phyloP scores from a whole-genome alignment of 2,888 invertebrate genomes.

The Ctena decussata region DNA sequence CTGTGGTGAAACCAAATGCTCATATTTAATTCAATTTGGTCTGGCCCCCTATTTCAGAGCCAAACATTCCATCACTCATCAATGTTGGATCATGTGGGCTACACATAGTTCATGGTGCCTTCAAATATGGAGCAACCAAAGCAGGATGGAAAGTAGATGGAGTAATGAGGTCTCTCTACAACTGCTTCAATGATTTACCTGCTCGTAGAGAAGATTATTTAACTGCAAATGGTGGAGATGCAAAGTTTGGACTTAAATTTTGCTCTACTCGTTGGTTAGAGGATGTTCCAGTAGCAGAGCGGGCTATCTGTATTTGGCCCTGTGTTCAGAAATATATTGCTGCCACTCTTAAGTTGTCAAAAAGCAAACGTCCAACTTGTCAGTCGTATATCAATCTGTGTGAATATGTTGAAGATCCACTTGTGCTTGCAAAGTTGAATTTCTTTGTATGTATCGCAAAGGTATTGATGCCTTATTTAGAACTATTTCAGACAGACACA shows the following conservation, averaged over 20 bases:
- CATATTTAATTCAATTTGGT: not conserved
- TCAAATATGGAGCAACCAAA: slow-evolving; percentile 43
- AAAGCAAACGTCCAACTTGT: slow-evolving; percentile 4
- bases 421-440: slow-evolving; percentile 29
- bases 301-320: slow-evolving; percentile 39
- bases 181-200: slow-evolving; percentile 79
- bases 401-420: slow-evolving; percentile 18
- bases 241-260: slow-evolving; percentile 66
- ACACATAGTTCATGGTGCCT: slow-evolving; percentile 63
- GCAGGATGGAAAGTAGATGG: slow-evolving; percentile 59
- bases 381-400: slow-evolving; percentile 26
- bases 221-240: slow-evolving; percentile 57
- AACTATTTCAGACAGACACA: slow-evolving; percentile 35
- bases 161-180: slow-evolving; percentile 70
- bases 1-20: not conserved
- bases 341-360: not conserved
- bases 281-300: slow-evolving; percentile 45
- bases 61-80: slow-evolving; percentile 27
- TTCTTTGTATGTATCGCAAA: slow-evolving; percentile 38
- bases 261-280: slow-evolving; percentile 50
- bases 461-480: slow-evolving; percentile 29
- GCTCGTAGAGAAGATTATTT: slow-evolving; percentile 74
- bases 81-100: slow-evolving; percentile 67
- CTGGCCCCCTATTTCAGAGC: not conserved
- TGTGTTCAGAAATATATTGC: slow-evolving; percentile 36